These are phyloP conservation scores for Cantharis lateralis DNA, from an alignment of 2,888 invertebrate species.

Conservation along the genomic window DNA sequence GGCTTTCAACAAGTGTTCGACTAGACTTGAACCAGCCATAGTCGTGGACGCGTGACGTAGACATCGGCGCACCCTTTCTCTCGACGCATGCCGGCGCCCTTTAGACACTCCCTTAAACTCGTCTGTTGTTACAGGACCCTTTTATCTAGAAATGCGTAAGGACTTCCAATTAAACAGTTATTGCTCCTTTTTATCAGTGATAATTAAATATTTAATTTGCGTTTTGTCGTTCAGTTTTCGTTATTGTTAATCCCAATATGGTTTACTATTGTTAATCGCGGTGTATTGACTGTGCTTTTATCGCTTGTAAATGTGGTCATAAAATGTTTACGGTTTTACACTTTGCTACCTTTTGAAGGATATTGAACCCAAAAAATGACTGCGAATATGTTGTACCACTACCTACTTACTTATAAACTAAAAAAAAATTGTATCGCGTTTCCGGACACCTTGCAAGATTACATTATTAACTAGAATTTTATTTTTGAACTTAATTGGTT, in stretches of 20 bases:
- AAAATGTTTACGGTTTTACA: background rate
- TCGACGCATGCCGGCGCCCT: slow-evolving; percentile 9
- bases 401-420: background rate
- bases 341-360: background rate
- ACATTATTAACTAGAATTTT: background rate
- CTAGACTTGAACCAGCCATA: slow-evolving; percentile 41
- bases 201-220: background rate
- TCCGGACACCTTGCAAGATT: background rate
- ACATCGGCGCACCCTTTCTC: slow-evolving; percentile 27
- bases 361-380: background rate
- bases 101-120: slow-evolving; percentile 17
- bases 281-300: slow-evolving; percentile 1
- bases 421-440: background rate
- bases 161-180: background rate
- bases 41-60: slow-evolving; percentile 19
- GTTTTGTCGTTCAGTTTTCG: background rate
- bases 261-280: background rate
- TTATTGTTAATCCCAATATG: background rate
- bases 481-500: background rate
- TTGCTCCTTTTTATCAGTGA: background rate
- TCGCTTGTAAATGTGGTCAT: background rate
- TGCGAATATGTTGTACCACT: background rate
- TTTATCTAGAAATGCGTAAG: background rate
- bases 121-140: background rate
- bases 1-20: slow-evolving; percentile 42